Conservation (phyloP, 2,888 invertebrate species). For the Drosophila helvetica region DNA sequence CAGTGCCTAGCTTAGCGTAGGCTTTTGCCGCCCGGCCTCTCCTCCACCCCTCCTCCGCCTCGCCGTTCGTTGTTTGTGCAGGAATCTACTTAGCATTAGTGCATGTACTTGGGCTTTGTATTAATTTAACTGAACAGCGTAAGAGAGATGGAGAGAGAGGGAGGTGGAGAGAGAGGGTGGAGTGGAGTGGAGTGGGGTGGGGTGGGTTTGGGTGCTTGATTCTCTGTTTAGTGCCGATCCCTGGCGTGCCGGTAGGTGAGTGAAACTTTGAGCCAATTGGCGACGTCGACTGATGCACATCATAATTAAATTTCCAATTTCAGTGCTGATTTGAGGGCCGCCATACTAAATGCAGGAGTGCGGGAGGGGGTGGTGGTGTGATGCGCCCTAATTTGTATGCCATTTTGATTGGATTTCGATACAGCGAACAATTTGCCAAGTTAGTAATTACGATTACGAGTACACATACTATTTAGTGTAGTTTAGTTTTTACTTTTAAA, state of each 20-base stretch:
- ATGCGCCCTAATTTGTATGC: not conserved
- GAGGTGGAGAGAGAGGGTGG: constrained; percentile 7
- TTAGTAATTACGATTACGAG: not conserved
- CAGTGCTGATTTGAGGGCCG: constrained; percentile 29
- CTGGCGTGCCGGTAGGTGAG: constrained; percentile 38
- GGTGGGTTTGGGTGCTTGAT: constrained; percentile 2
- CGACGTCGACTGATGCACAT: constrained; percentile 16
- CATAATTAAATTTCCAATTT: constrained; percentile 46
- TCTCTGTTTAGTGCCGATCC: constrained; percentile 16
- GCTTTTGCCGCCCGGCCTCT: constrained; percentile 50
- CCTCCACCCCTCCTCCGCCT: not conserved
- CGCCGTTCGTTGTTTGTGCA: constrained; percentile 36
- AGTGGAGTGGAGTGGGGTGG: not conserved
- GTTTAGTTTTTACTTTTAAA: too few relatives aligned
- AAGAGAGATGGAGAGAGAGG: constrained; percentile 5
- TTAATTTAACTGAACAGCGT: constrained; percentile 76
- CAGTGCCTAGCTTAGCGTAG: constrained; percentile 65
- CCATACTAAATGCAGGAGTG: constrained; percentile 10
- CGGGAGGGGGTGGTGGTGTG: not conserved
- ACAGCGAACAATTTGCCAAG: not conserved
- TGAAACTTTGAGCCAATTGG: constrained; percentile 35
- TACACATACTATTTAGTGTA: too few relatives aligned
- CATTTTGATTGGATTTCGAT: not conserved
- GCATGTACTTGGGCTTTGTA: constrained; percentile 67
- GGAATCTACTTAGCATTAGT: constrained; percentile 69